These are phyloP conservation scores for Zoanthus sansibaricus DNA, from an alignment of 92 coral and sea anemone genomes.

Conservation along the genomic window DNA sequence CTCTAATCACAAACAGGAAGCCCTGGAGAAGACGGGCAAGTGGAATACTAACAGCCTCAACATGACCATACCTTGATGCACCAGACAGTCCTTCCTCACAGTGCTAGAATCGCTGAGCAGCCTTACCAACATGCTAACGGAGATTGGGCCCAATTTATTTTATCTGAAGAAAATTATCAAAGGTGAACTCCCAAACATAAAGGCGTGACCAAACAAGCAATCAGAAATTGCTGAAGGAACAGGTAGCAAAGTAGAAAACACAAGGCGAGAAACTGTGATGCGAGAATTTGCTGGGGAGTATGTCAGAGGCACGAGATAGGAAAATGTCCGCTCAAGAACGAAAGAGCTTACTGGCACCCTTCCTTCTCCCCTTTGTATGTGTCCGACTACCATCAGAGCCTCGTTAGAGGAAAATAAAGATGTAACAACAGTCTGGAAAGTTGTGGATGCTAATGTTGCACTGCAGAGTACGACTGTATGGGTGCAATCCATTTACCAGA, in stretches of 20 bases:
- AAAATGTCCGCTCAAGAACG: neutral
- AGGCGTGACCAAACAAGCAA: no score
- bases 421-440: conserved; percentile 41
- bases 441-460: conserved; percentile 37
- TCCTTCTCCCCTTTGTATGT: conserved; percentile 61
- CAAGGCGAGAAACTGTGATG: neutral
- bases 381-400: conserved; percentile 52
- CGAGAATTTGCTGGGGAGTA: neutral
- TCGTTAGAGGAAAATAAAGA: conserved; percentile 39
- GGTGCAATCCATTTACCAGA: no score
- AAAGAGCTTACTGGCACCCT: conserved; percentile 24
- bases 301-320: neutral
- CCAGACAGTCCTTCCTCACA: conserved; percentile 42
- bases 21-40: neutral
- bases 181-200: no score
- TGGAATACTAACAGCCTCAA: conserved; percentile 40
- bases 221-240: no score
- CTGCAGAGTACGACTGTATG: neutral
- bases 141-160: no score
- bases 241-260: no score
- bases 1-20: neutral
- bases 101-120: neutral
- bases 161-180: no score
- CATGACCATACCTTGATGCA: conserved; percentile 42
- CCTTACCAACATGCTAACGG: neutral